Conservation (phyloP, 2,797 vertebrate genomes). For the Enteromius fasciolatus region DNA sequence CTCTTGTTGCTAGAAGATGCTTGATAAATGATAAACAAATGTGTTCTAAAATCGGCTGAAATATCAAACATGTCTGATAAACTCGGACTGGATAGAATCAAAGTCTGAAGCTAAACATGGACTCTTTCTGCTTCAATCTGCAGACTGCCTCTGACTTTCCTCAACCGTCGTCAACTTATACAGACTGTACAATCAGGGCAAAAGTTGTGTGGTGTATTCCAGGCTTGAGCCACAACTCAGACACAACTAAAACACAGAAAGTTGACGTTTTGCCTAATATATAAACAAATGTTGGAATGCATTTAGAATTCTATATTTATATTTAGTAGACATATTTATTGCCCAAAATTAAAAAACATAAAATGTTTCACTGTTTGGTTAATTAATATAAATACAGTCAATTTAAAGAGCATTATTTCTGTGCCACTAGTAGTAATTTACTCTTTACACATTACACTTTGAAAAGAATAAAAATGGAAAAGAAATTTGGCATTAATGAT, state of each 20-base stretch:
- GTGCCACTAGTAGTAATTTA: not conserved
- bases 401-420: not conserved
- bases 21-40: no score
- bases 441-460: not conserved
- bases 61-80: no score
- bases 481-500: not conserved
- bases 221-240: not conserved
- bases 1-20: no score
- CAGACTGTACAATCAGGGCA: no score
- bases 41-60: no score
- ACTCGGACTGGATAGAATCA: no score
- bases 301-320: not conserved
- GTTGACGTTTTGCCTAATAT: not conserved
- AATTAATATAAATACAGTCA: not conserved
- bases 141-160: no score
- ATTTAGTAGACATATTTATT: not conserved
- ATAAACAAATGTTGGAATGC: not conserved
- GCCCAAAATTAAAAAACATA: not conserved
- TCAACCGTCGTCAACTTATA: no score
- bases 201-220: no score
- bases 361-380: not conserved
- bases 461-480: no score
- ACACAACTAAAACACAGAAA: not conserved
- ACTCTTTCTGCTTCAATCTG: no score
- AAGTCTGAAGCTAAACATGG: no score